Percentiles rank a stretch among this genome's conserved stretches.
phyloP scores from a whole-genome alignment of 2,888 invertebrate genomes.

The Seira sanloemensis region DNA sequence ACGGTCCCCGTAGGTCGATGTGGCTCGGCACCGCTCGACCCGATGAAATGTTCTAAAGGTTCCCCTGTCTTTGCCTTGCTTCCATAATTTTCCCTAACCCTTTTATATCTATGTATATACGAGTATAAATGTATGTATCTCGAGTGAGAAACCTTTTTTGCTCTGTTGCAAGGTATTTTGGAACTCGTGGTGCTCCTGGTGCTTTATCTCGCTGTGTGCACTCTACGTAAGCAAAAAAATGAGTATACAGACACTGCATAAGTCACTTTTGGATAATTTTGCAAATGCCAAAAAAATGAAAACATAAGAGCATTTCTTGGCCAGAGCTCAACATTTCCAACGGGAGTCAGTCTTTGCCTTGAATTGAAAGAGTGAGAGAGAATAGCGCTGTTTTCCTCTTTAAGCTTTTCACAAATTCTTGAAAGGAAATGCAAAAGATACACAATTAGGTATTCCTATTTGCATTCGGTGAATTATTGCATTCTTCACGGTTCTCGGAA shows the following conservation, averaged over 20 bases:
- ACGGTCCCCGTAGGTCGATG: conserved; percentile 14
- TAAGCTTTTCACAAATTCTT: background rate
- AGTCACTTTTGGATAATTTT: conserved; percentile 10
- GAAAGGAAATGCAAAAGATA: background rate
- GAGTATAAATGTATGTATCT: background rate
- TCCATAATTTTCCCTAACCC: background rate
- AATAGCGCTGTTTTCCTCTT: background rate
- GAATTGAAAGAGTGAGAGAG: background rate
- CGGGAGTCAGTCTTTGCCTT: conserved; percentile 40
- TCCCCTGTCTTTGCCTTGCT: background rate
- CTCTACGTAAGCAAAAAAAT: background rate
- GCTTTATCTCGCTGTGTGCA: background rate
- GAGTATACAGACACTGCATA: background rate
- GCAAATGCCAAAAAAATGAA: conserved; percentile 58
- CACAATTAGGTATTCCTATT: background rate
- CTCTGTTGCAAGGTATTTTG: background rate
- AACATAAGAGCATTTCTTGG: conserved; percentile 47
- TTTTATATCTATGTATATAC: conserved; percentile 2
- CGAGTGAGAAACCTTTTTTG: background rate
- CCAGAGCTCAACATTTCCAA: conserved; percentile 48
- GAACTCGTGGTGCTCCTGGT: conserved; percentile 17
- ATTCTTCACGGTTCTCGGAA: background rate
- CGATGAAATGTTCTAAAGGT: background rate
- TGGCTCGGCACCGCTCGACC: conserved; percentile 26
- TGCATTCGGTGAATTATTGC: background rate